Evolutionary conservation across 1,140 invertebrate species (phyloP).

Genomic region (Pollicipes pollicipes): DNA sequence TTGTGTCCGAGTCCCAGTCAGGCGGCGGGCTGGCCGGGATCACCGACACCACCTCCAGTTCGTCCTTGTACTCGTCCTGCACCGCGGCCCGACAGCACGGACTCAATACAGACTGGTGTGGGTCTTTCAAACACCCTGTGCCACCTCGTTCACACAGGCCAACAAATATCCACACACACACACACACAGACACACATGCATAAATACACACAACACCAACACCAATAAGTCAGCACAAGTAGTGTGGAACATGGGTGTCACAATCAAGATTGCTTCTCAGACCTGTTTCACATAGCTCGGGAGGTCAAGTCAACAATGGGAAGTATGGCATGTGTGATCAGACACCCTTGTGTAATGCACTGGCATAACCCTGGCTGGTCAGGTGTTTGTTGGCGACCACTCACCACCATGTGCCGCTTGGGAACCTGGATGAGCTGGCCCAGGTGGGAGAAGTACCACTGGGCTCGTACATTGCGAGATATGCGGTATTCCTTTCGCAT

Average conservation of each 20-base stretch:
- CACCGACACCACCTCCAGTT: slow-evolving; percentile 42
- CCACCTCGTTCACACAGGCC: no score
- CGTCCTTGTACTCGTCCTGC: slow-evolving; percentile 22
- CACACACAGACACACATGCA: neutral
- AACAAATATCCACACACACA: no score
- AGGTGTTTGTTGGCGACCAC: neutral
- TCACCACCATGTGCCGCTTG: slow-evolving; percentile 24
- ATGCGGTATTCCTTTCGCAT: slow-evolving; percentile 56
- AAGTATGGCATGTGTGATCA: no score
- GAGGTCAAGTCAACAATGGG: no score
- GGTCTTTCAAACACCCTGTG: no score
- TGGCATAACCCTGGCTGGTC: no score
- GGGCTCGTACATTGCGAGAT: slow-evolving; percentile 50
- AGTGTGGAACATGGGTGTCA: no score
- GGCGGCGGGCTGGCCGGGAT: slow-evolving; percentile 34
- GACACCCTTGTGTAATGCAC: no score
- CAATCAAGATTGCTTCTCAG: no score
- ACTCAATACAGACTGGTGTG: no score
- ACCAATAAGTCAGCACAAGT: no score
- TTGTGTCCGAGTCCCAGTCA: slow-evolving; percentile 33
- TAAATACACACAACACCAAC: neutral
- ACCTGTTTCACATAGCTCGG: no score
- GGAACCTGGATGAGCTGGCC: slow-evolving; percentile 39
- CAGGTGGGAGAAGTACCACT: slow-evolving; percentile 54
- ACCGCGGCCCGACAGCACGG: neutral